Base-by-base conservation (phyloP, 2,888 invertebrate species). In the Yponomeuta evonymella region DNA sequence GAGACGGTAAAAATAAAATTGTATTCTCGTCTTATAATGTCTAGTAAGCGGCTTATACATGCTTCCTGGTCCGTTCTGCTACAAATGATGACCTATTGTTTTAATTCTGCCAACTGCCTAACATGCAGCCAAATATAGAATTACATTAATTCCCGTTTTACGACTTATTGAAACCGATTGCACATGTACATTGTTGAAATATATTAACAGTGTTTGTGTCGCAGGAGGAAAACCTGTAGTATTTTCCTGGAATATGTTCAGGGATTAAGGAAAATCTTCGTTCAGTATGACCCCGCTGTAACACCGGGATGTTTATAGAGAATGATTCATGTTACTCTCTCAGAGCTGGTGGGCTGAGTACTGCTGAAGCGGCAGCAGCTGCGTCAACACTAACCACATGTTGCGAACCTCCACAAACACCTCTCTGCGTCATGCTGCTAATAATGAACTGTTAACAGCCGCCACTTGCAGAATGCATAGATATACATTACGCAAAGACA, bases 341-440 rank as follows among this genome's bases (percentile, higher is more conserved):
- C 23, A 64, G 11, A 23, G 12, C n/a, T 23, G 29, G 29, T 30
- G 64, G 30, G 12, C 29, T 64, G 8, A 30, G 9, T n/a, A 63
- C 23, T 9, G 23, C 64, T 23, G n/a, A 64, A 65, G 65, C 43
- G 10, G 67, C n/a, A 67, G 58, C 89, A 85, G 83, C 87, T 89
- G 89, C 76, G 78, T 78, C 75, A 85, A 89, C 51, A 58, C 51
- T 80, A 86, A 30, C 74, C 86, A 86, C 81, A 83, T 86, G 85
- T 78, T 80, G 71, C 74, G 72, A 58, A 73, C 75, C 75, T 73
- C 76, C 71, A 76, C 79, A 80, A 81, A 81, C 81, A 79, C 73
- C 72, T 73, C 74, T 79, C 83, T 88, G 86, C 90, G 90, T 90
- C 90, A 90, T 84, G 72, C 74, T 74, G 82, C 81, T 80, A 86